phyloP scores from a whole-genome alignment of 2,888 invertebrate species.

The Aspidapion aeneum region DNA sequence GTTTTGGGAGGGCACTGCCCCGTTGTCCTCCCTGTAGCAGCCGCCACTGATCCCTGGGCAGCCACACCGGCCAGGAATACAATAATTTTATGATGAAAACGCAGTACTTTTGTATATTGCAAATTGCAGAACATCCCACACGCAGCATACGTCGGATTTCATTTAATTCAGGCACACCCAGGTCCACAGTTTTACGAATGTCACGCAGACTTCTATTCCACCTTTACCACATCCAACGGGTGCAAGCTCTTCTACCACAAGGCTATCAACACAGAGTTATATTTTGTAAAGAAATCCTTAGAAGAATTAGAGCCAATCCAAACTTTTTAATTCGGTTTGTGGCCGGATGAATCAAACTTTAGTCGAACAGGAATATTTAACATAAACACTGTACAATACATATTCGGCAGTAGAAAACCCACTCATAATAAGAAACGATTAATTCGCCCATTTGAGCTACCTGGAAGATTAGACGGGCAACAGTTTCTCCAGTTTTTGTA shows the following conservation, averaged over 20 bases:
- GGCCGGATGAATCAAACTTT: background rate
- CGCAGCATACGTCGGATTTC: no score
- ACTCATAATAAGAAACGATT: background rate
- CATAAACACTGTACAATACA: background rate
- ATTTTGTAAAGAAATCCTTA: background rate
- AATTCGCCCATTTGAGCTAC: background rate
- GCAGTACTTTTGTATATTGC: no score
- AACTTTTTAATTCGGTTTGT: background rate
- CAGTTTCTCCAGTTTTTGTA: background rate
- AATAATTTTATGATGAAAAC: no score
- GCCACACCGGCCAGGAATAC: no score
- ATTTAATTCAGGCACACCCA: no score
- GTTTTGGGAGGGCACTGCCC: no score
- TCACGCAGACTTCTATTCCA: no score
- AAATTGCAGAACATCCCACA: no score
- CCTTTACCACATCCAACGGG: no score
- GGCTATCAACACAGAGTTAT: background rate
- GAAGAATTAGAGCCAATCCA: background rate
- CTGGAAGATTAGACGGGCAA: background rate
- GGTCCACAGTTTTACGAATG: no score
- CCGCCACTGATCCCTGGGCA: no score
- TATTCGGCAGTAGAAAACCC: background rate
- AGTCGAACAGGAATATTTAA: background rate
- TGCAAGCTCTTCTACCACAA: background rate
- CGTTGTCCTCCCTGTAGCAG: no score